phyloP scores from a whole-genome alignment of 2,113 vertebrate genomes.

The Microcebus ravelobensis region DNA sequence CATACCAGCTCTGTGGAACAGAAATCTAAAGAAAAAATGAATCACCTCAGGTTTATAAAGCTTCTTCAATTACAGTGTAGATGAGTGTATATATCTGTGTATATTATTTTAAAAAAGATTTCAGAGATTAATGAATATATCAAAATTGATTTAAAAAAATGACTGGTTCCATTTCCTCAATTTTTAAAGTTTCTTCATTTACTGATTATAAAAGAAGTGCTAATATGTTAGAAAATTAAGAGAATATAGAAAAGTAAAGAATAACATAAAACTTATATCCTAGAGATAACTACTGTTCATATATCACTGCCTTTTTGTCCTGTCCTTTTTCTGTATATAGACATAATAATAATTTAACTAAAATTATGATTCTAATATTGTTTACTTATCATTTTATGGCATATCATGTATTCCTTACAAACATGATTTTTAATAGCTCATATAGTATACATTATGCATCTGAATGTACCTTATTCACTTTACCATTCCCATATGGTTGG shows the following conservation, averaged over 20 bases:
- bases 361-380: not conserved
- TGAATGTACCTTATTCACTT: not conserved
- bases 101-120: not conserved
- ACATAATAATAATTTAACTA: not conserved
- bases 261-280: not conserved
- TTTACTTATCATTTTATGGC: not conserved
- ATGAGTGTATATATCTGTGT: not conserved
- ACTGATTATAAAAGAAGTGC: not conserved
- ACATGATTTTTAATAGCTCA: not conserved
- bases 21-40: slow-evolving; percentile 20
- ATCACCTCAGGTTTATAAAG: not conserved
- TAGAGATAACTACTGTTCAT: not conserved
- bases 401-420: not conserved
- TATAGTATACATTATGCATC: not conserved
- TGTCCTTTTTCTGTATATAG: not conserved
- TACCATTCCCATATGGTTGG: not conserved
- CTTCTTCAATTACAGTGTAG: not conserved
- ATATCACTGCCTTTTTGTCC: not conserved
- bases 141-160: not conserved
- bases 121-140: not conserved
- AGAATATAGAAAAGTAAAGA: not conserved
- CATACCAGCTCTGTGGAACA: not conserved
- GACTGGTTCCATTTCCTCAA: not conserved
- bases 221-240: not conserved
- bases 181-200: slow-evolving; percentile 14